Conservation (phyloP, 2,888 invertebrate species). For the Eulithis testata region DNA sequence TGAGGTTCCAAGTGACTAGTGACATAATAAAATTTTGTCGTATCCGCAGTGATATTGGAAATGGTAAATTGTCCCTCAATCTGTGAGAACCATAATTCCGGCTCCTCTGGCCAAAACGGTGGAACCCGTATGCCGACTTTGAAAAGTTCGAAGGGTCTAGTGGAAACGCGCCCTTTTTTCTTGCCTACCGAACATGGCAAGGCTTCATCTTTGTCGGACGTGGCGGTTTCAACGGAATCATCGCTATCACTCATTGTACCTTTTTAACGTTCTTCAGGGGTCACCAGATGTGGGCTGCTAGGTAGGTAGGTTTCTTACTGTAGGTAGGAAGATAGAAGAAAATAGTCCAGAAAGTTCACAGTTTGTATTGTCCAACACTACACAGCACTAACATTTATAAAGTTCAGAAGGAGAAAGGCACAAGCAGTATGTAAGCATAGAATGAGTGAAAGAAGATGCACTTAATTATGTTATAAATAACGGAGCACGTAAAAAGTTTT, state of each 20-base stretch:
- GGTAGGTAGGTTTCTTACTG: no score
- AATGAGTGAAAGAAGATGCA: no score
- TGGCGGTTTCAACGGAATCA: background rate
- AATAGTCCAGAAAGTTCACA: no score
- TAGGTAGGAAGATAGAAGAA: no score
- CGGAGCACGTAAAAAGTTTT: no score
- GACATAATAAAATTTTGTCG: slow-evolving; percentile 14
- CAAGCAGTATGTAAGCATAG: no score
- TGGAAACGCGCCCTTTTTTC: background rate
- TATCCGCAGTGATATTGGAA: slow-evolving; percentile 8
- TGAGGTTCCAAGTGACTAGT: slow-evolving; percentile 13
- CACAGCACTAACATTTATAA: no score
- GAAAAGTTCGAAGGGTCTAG: background rate
- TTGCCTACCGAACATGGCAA: background rate
- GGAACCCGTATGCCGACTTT: slow-evolving; percentile 11
- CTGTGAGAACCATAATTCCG: slow-evolving; percentile 15
- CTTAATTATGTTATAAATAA: no score
- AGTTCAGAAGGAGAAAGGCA: no score
- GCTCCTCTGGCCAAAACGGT: slow-evolving; percentile 15
- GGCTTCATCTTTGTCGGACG: background rate
- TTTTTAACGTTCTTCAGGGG: slow-evolving; percentile 2
- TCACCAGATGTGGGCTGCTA: background rate
- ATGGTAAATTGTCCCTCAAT: slow-evolving; percentile 12
- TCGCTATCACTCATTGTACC: slow-evolving; percentile 5
- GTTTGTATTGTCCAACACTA: no score